phyloP scores from a whole-genome alignment of 2,797 vertebrate genomes.

The Chiloscyllium punctatum region DNA sequence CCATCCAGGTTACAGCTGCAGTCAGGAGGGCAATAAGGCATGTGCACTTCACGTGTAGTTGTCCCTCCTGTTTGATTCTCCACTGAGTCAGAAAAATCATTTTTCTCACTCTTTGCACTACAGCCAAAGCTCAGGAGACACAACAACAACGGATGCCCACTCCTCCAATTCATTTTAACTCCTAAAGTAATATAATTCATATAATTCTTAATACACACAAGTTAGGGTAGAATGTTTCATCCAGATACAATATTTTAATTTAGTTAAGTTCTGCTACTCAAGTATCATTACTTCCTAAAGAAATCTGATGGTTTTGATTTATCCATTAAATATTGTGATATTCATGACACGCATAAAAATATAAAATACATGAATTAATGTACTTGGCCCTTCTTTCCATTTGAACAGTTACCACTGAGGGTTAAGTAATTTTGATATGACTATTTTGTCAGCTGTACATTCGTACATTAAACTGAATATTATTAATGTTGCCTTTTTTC shows the following conservation, averaged over 20 bases:
- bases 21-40: slow-evolving; percentile 64
- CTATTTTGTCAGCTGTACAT: background rate
- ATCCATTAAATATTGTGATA: background rate
- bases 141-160: slow-evolving; percentile 54
- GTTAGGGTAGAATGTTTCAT: background rate
- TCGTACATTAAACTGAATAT: background rate
- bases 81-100: slow-evolving; percentile 47
- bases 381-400: background rate
- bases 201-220: background rate
- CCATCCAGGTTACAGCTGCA: slow-evolving; percentile 80
- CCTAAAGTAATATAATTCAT: slow-evolving; percentile 16
- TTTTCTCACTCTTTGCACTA: slow-evolving; percentile 53
- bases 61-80: background rate
- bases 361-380: background rate
- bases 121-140: slow-evolving; percentile 59
- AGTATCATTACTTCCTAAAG: background rate
- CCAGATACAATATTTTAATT: background rate
- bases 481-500: background rate
- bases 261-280: background rate
- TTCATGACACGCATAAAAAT: background rate
- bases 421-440: background rate
- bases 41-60: slow-evolving; percentile 38
- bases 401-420: background rate
- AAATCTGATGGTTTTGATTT: background rate
- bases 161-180: slow-evolving; percentile 57